Evolutionary conservation across 2,888 invertebrate species (phyloP), one percentile per base, ranked within the genome.

Genomic region (Limnephilus marmoratus): DNA sequence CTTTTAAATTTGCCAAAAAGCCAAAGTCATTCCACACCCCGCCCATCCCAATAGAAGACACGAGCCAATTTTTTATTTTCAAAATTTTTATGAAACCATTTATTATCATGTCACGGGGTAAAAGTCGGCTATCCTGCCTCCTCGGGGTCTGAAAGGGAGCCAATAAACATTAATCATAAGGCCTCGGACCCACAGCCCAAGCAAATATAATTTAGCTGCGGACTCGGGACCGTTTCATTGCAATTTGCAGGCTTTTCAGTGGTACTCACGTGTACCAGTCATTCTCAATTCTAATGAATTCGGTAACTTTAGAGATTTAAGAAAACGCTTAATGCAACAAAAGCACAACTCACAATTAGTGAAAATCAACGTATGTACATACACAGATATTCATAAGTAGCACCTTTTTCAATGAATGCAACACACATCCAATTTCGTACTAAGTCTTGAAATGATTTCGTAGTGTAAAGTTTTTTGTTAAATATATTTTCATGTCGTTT

Each of bases 21-120:
- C 9, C 9, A 24, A 68, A 24, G 68, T 68, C 68, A 24, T 68
- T 24, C 9, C 24, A n/a, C 1, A 68, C n/a, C n/a, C 68, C n/a
- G 68, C 24, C 68, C 24, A 68, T 24, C 24, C 24, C 24, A 24
- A 68, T 68, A 68, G 68, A 68, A 68, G 68, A 68, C 87, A 87
- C 53, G 53, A 87, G 87, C 87, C 87, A 53, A 29, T 31, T 53
- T 87, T 87, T 49, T 49, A 18, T 31, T 83, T 37, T 83, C 29
- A 13, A 87, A 49, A 87, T 31, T 29, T 3, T 49, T 49, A 11
- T 34, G 88, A 81, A 81, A 89, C 81, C 88, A 80, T 80, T 89
- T 31, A 89, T 89, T 89, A 89, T 89, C 88, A 80, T 80, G 88
- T 89, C 88, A 89, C 18, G 80, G 11, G 24, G 31, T 68, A 80